phyloP scores from a whole-genome alignment of 2,113 vertebrate genomes.

The Lucifuga dentata region DNA sequence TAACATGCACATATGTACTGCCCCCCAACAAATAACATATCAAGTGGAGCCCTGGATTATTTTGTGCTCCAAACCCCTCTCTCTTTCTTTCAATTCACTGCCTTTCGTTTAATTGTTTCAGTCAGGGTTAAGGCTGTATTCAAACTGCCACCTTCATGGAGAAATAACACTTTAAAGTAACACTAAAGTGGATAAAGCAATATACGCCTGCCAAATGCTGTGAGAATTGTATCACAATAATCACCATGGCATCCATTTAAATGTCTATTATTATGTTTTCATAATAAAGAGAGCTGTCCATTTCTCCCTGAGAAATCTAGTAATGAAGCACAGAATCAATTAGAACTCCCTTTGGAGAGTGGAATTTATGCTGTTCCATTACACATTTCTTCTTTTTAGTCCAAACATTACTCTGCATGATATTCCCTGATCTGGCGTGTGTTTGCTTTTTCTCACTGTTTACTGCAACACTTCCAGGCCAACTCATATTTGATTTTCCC shows the following conservation, averaged over 20 bases:
- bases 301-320: slow-evolving; percentile 58
- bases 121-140: slow-evolving; percentile 61
- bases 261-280: slow-evolving; percentile 58
- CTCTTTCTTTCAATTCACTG: slow-evolving; percentile 66
- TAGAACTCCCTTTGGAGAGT: slow-evolving; percentile 67
- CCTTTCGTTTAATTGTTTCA: slow-evolving; percentile 73
- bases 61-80: slow-evolving; percentile 62
- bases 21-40: slow-evolving; percentile 80
- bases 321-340: slow-evolving; percentile 78
- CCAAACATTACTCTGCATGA: slow-evolving; percentile 72
- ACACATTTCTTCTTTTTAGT: slow-evolving; percentile 68
- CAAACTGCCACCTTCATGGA: slow-evolving; percentile 42
- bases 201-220: slow-evolving; percentile 53
- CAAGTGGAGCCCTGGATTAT: slow-evolving; percentile 68
- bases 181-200: slow-evolving; percentile 46
- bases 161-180: slow-evolving; percentile 59
- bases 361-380: slow-evolving; percentile 70
- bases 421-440: slow-evolving; percentile 76
- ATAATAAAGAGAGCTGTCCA: slow-evolving; percentile 69
- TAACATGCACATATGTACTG: slow-evolving; percentile 80
- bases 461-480: slow-evolving; percentile 80
- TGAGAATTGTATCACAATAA: slow-evolving; percentile 50
- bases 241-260: slow-evolving; percentile 59
- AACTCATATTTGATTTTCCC: slow-evolving; percentile 77
- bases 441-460: slow-evolving; percentile 77